Base-by-base conservation (phyloP, 2,113 vertebrate species). In the Xiphophorus hellerii region DNA sequence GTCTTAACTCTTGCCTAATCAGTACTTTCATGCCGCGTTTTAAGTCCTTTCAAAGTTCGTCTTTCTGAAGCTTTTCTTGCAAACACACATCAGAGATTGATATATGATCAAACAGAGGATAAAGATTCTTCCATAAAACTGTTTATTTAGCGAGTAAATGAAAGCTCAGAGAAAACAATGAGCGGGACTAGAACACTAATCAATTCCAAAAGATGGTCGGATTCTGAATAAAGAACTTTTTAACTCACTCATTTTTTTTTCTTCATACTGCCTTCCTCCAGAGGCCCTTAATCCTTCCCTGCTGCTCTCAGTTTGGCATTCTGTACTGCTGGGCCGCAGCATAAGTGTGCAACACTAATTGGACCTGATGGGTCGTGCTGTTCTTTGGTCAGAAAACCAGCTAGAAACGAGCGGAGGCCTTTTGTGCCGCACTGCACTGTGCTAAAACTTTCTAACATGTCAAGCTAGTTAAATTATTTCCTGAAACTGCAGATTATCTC, bases 321-420 rank as follows among this genome's bases (percentile, higher is more conserved):
- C 79, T 81, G 39, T 76, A 69, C 69, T 73, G 83, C 83, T 81
- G 82, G 79, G 76, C 78, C 78, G 74, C 81, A 79, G 69, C 82
- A 76, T 20, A 75, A 77, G 66, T 80, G 78, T 71, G 73, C 69
- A 81, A 20, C 11, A 12, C 74, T 87, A 83, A 93, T 91, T 91
- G 83, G 73, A 91, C 88, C 69, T 82, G 89, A 89, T 85, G 82
- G 88, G 84, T 88, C 75, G 31, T 63, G 86, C 92, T 89, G 90
- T 89, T 87, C 80, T 89, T 87, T 84, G 74, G 84, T 89, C 14
- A 35, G 25, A 64, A 86, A 88, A 90, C 35, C 79, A 69, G 80
- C 68, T 69, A 71, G 84, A 85, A 89, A 77, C 81, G 72, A 89
- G 85, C 73, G 74, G 78, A 73, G 22, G 27, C 77, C 74, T 71